A percentile compares a stretch with the other conserved stretches of the same genome.
Conservation (phyloP, 2,797 vertebrate species). For the Parotocinclus haroldoi region DNA sequence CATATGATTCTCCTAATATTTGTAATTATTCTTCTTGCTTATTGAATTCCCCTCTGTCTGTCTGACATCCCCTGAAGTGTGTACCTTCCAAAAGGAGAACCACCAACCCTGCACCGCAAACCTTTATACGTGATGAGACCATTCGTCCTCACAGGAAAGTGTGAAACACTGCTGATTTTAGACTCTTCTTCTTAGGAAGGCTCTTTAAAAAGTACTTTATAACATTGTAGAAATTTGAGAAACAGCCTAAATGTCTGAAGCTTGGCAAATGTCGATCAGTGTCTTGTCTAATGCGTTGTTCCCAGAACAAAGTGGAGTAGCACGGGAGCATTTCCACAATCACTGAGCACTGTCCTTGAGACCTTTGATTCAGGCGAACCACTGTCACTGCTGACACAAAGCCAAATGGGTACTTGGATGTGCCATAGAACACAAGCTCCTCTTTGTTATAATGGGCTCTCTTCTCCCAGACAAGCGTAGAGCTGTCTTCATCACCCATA, state of each 20-base stretch:
- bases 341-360: conserved; percentile 59
- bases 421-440: conserved; percentile 62
- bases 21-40: no score
- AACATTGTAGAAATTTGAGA: conserved; percentile 56
- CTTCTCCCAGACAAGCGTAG: conserved; percentile 63
- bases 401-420: conserved; percentile 53
- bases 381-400: conserved; percentile 63
- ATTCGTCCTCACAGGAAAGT: conserved; percentile 64
- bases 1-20: no score
- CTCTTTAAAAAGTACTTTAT: conserved; percentile 59
- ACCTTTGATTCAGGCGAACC: conserved; percentile 61
- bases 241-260: conserved; percentile 48
- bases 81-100: no score
- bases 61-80: no score
- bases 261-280: conserved; percentile 43
- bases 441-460: conserved; percentile 46
- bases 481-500: conserved; percentile 65
- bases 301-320: conserved; percentile 67
- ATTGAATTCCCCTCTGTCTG: no score
- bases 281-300: conserved; percentile 49
- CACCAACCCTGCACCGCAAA: no score
- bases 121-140: background rate
- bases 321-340: conserved; percentile 68
- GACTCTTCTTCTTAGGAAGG: conserved; percentile 53
- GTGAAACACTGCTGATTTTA: conserved; percentile 68